Base-by-base conservation (phyloP, 2,113 vertebrate species). In the Hypomesus transpacificus region DNA sequence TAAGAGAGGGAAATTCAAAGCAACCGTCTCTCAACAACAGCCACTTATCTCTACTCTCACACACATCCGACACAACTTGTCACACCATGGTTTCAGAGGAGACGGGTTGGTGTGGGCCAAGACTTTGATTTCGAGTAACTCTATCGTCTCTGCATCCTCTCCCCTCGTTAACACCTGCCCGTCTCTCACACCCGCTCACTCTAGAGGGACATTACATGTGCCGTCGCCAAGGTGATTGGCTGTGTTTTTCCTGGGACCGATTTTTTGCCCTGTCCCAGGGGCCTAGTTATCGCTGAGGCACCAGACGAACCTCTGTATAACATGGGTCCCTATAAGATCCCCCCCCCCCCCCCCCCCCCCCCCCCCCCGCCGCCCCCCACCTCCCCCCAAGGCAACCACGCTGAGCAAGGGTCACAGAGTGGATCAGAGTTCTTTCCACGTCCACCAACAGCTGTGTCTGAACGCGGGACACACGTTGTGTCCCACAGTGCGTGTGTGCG, bases 371-470 rank as follows among this genome's bases (percentile, higher is more conserved):
- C 2, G 24, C 24, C 24, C 24, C 24, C 24, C 24, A 26, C 2
- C 24, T 26, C 24, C 24, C 24, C 24, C 24, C 24, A 26, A 3
- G 24, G 24, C 24, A 26, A 26, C 24, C 24, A 26, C 24, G 24
- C 24, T 3, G 24, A 26, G 24, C 22, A 17, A 39, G 22, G 62
- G 62, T 64, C 62, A 64, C 5, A 64, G 5, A 3, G 16, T 16
- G 9, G 20, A 21, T 16, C 58, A 60, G 8, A 60, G 58, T 60
- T 60, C 31, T 64, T 64, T 64, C 62, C 62, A 20, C 39, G 62
- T 39, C 31, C 22, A 31, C 13, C 21, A 3, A 34, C 28, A 14
- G 18, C 62, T 13, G 31, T 14, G 31, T 17, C 34, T 26, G 22
- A 22, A 61, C 62, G 53, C n/a, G 9, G 53, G 53, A 54, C 14